phyloP scores from a whole-genome alignment of 2,797 vertebrate species.

The Decapterus maruadsi region DNA sequence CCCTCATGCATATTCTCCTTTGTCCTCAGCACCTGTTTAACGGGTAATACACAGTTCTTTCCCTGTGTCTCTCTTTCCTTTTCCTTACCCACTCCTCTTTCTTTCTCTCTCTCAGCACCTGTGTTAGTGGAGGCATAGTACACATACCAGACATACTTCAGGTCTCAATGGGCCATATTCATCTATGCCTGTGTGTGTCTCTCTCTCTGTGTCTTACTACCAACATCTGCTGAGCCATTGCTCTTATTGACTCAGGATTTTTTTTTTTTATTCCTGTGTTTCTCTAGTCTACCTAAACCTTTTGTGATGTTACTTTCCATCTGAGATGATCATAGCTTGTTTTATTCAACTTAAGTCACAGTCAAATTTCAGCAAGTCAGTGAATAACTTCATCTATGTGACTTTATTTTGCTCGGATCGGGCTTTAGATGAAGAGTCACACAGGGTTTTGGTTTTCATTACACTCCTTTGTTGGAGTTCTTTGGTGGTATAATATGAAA shows the following conservation, averaged over 20 bases:
- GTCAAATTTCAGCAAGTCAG: constrained; percentile 14
- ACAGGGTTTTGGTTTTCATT: constrained; percentile 47
- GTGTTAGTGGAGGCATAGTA: constrained; percentile 86
- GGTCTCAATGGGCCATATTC: constrained; percentile 85
- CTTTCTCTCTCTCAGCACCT: constrained; percentile 75
- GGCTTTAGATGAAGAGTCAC: constrained; percentile 20
- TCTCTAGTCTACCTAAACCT: neutral
- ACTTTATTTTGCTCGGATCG: neutral
- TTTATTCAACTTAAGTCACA: constrained; percentile 4
- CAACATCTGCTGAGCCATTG: constrained; percentile 55
- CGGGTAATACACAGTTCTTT: constrained; percentile 35
- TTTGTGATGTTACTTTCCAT: constrained; percentile 1
- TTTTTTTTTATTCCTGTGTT: constrained; percentile 30
- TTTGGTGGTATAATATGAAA: constrained; percentile 24
- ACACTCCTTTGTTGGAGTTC: constrained; percentile 28
- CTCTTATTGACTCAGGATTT: constrained; percentile 5
- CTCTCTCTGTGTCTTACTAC: constrained; percentile 43
- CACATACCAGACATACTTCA: constrained; percentile 85
- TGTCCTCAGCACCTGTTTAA: constrained; percentile 61
- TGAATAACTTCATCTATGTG: neutral
- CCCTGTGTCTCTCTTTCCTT: constrained; percentile 46
- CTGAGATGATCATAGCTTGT: neutral
- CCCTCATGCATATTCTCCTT: constrained; percentile 9
- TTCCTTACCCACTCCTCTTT: constrained; percentile 28
- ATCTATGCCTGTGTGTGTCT: constrained; percentile 56